Conservation (phyloP, 2,113 vertebrate genomes). For the Rhadina sibilatrix region DNA sequence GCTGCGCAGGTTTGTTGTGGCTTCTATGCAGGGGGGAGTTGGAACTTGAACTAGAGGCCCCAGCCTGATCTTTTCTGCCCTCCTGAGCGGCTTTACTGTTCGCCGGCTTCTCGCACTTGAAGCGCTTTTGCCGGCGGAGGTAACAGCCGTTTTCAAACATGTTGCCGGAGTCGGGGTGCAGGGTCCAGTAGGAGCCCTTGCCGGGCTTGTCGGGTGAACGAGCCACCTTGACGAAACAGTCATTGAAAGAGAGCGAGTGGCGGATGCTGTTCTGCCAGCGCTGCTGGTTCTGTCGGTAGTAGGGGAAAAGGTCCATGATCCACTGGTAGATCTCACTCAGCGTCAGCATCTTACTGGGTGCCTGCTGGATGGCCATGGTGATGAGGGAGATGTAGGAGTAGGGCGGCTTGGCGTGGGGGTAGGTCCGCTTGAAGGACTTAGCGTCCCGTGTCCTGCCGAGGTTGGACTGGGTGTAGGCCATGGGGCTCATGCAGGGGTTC, state of each 20-base stretch:
- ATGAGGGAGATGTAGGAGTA: conserved; percentile 99
- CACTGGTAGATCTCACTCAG: conserved; percentile 98
- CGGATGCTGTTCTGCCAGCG: conserved; percentile 99
- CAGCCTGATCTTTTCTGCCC: conserved; percentile 70
- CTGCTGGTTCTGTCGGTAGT: conserved; percentile 96
- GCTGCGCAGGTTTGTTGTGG: conserved; percentile 73
- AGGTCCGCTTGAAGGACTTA: conserved; percentile 93
- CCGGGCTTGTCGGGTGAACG: conserved; percentile 96
- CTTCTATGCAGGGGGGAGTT: conserved; percentile 80
- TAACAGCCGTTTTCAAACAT: conserved; percentile 99
- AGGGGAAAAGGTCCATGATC: conserved; percentile 99
- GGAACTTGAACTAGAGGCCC: conserved; percentile 65
- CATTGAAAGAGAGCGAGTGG: conserved; percentile 97
- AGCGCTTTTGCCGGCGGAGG: conserved; percentile 94
- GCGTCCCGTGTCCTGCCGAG: conserved; percentile 84
- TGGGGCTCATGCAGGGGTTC: conserved; percentile 91
- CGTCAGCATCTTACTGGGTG: conserved; percentile 96
- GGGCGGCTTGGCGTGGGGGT: conserved; percentile 95
- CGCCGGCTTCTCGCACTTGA: conserved; percentile 92
- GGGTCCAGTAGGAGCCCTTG: conserved; percentile 97
- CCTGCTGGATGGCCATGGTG: conserved; percentile 98
- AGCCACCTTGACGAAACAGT: conserved; percentile 98
- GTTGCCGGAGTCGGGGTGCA: conserved; percentile 97
- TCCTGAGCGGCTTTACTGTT: conserved; percentile 73
- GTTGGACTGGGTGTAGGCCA: conserved; percentile 85